Conservation (phyloP, 2,797 vertebrate species). For the Sebastes umbrosus region DNA sequence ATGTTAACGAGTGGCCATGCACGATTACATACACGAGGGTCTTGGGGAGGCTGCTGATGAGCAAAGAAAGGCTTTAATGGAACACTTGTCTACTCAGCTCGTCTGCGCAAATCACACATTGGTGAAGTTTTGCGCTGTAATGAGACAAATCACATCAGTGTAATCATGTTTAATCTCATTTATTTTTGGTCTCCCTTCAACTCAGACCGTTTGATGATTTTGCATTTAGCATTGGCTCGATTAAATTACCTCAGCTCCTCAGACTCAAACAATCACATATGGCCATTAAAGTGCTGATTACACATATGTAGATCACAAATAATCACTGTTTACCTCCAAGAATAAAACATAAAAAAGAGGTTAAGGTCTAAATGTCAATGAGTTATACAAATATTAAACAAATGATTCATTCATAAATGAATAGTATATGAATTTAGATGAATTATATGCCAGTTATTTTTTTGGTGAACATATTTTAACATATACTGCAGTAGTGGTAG, state of each 20-base stretch:
- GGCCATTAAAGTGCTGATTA: conserved; percentile 38
- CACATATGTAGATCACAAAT: conserved; percentile 8
- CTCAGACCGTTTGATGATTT: conserved; percentile 38
- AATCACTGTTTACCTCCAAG: not conserved
- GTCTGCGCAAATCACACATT: conserved; percentile 64
- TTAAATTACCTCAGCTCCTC: conserved; percentile 43
- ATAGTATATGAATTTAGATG: not conserved
- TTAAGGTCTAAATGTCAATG: not conserved
- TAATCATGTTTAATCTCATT: conserved; percentile 76
- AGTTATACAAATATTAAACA: not conserved
- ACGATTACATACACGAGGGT: conserved; percentile 72
- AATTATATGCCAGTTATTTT: not conserved
- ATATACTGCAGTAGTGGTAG: not conserved
- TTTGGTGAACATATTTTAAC: not conserved
- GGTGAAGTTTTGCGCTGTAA: conserved; percentile 70
- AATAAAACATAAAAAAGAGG: not conserved
- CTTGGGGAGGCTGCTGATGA: conserved; percentile 60
- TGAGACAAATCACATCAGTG: conserved; percentile 76
- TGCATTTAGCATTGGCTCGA: conserved; percentile 45
- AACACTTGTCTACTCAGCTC: conserved; percentile 65
- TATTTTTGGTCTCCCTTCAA: conserved; percentile 53
- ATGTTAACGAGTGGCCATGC: conserved; percentile 77
- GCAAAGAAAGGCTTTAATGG: conserved; percentile 75
- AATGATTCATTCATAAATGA: not conserved
- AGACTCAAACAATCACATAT: conserved; percentile 26